Evolutionary conservation across 2,888 invertebrate genomes (phyloP), one percentile per base, ranked within the genome.

Genomic region (Leucophenga montana): DNA sequence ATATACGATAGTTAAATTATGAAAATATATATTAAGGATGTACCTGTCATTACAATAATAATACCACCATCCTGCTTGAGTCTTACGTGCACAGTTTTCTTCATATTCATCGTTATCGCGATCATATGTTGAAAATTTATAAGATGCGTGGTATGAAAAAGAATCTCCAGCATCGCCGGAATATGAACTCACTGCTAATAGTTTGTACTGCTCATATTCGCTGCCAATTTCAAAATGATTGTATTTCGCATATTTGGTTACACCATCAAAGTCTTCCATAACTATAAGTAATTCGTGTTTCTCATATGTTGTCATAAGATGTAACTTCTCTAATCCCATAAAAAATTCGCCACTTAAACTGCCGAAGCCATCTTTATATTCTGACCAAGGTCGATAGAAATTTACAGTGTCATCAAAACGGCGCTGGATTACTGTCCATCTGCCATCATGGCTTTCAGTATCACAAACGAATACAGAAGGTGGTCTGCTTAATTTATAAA

Each of bases 1-100:
- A n/a, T n/a, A n/a, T n/a, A n/a, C n/a, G n/a, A n/a, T n/a, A n/a
- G n/a, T n/a, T n/a, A n/a, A n/a, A n/a, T n/a, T n/a, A n/a, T n/a
- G n/a, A n/a, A n/a, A n/a, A 27, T 27, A 4, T 27, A 27, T 27
- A 27, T 27, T 27, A 27, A 27, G 27, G 2, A 4, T 4, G 2
- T 27, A 91, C 92, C 91, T 91, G 74, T 91, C 92, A 74, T 93
- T 92, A 78, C 93, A 94, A 61, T 91, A 91, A 78, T 91, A 92
- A 82, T 93, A 93, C 94, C 94, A 94, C 94, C 94, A 94, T 3
- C 92, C 94, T 0, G 94, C 94, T 0, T 91, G 90, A 76, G 93
- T 93, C 65, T 92, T 90, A 50, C 89, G 86, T 0, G 94, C 92
- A 84, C 94, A 94, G 67, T 91, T 91, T 3, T 92, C 92, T 54